phyloP scores from a whole-genome alignment of 2,888 invertebrate species.

The Athrips mouffetella region DNA sequence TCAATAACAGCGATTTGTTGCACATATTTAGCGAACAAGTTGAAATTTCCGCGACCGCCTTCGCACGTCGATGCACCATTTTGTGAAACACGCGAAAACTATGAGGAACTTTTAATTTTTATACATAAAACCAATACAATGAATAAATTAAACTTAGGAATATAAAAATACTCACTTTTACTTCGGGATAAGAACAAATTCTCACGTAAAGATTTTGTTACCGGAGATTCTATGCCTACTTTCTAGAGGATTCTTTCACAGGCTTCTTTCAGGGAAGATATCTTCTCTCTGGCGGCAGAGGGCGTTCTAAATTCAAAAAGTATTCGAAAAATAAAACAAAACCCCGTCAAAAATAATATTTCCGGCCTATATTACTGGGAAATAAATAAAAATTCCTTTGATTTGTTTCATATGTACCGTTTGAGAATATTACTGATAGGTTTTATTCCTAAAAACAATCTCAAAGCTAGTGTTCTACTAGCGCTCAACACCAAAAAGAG shows the following conservation, averaged over 20 bases:
- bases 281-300: conserved; percentile 54
- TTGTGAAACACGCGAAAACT: conserved; percentile 33
- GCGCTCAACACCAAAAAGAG: too few relatives aligned
- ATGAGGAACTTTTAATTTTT: conserved; percentile 31
- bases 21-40: conserved; percentile 46
- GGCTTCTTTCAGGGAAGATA: conserved; percentile 72
- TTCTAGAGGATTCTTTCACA: conserved; percentile 77
- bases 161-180: conserved; percentile 66
- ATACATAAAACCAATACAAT: conserved; percentile 21
- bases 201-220: conserved; percentile 77
- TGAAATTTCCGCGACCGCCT: conserved; percentile 41
- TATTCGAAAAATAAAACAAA: conserved; percentile 45
- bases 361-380: conserved; percentile 6
- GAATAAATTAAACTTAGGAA: conserved; percentile 31
- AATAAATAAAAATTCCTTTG: background rate
- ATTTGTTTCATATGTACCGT: too few relatives aligned
- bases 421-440: too few relatives aligned
- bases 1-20: conserved; percentile 58
- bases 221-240: conserved; percentile 75
- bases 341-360: background rate
- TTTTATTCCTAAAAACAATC: too few relatives aligned
- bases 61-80: conserved; percentile 43
- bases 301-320: conserved; percentile 70
- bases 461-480: background rate
- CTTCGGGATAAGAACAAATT: conserved; percentile 69